These are phyloP conservation scores for Sylvia borin DNA, from an alignment of 2,797 vertebrate genomes.

Conservation along the genomic window DNA sequence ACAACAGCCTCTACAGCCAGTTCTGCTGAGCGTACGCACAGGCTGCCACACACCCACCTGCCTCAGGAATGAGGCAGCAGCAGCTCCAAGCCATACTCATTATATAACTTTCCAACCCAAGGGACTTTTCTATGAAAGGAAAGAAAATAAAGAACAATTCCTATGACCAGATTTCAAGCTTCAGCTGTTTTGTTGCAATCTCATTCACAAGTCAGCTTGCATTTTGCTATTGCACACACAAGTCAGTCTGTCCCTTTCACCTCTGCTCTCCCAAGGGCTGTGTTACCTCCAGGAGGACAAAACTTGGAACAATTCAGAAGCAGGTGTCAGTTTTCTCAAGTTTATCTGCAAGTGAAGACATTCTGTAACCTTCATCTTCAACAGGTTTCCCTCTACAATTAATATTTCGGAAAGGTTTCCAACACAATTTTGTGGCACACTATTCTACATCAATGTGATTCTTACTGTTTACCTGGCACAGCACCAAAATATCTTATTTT, in stretches of 20 bases:
- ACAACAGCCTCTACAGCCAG: not conserved
- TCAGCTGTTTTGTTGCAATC: conserved; percentile 18
- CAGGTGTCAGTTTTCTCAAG: not conserved
- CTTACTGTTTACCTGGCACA: not conserved
- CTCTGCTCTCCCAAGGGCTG: not conserved
- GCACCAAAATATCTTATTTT: not conserved
- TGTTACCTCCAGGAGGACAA: conserved; percentile 2
- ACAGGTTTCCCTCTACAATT: not conserved
- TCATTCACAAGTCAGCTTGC: conserved; percentile 3
- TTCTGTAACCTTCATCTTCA: not conserved
- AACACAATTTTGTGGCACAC: not conserved
- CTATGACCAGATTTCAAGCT: conserved; percentile 19
- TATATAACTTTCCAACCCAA: not conserved
- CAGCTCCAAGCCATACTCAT: not conserved
- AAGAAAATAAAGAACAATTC: not conserved
- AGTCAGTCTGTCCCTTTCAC: not conserved
- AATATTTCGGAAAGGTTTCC: not conserved
- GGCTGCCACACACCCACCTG: not conserved
- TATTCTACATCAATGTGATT: not conserved
- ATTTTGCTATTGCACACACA: not conserved
- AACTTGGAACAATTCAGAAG: conserved; percentile 10
- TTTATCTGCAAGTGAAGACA: conserved; percentile 37
- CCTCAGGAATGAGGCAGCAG: not conserved
- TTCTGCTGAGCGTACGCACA: not conserved
- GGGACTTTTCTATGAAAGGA: not conserved